Conservation (phyloP, 2,113 vertebrate species). For the Monarcha castaneiventris region DNA sequence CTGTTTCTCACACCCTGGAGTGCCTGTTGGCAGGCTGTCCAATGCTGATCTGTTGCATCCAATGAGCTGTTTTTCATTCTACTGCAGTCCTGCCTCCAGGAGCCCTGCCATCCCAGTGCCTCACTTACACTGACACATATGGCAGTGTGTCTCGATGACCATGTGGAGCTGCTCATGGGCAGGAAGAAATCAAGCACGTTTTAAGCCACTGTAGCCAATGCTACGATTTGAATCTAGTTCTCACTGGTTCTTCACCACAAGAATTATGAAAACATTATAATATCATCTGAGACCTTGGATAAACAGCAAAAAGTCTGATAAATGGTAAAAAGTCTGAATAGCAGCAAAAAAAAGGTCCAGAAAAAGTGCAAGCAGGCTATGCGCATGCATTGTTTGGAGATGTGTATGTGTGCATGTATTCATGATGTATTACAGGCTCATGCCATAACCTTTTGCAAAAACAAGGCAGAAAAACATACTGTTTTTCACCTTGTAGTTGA, state of each 20-base stretch:
- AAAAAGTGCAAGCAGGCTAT: background rate
- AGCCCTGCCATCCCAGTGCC: background rate
- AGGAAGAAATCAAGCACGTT: background rate
- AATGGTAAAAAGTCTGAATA: background rate
- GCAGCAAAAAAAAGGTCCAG: background rate
- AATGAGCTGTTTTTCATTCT: background rate
- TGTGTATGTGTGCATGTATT: accelerated
- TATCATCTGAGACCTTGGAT: background rate
- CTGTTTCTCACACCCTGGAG: background rate
- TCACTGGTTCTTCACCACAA: background rate
- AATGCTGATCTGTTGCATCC: background rate
- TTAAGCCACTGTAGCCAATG: background rate
- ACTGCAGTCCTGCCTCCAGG: background rate
- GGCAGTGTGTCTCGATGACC: background rate
- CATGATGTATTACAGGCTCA: background rate
- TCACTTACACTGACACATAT: background rate
- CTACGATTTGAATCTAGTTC: background rate
- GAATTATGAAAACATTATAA: background rate
- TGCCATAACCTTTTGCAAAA: background rate
- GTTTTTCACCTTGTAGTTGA: background rate
- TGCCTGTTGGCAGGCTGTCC: background rate
- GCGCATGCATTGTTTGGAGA: background rate
- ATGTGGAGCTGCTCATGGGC: background rate
- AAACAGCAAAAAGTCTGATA: background rate
- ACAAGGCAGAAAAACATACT: background rate